Base-by-base conservation (phyloP, 2,888 invertebrate genomes). In the Heteromurus nitidus region DNA sequence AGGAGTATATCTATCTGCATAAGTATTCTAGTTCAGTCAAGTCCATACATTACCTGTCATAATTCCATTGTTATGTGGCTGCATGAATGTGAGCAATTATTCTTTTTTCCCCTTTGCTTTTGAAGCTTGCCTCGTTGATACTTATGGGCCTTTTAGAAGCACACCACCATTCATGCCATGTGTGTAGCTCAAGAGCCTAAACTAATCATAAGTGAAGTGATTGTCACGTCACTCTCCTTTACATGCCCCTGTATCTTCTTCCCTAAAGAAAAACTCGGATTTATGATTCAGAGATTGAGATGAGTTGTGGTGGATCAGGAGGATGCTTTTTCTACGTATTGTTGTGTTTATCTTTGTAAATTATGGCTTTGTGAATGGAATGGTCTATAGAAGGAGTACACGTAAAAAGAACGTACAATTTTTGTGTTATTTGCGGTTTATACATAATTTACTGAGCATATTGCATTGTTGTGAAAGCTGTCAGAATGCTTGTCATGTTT, bases 31-130 rank as follows among this genome's bases (percentile, higher is more conserved):
- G 76, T 58, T 67, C 68, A 68, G 55, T 75, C 67, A 53, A 67
- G 75, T 62, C n/a, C 62, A 77, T 73, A 77, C 77, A 72, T 67
- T 77, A 77, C 72, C 58, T 82, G 65, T 77, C 77, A 73, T 82
- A 82, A 77, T 77, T 77, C 60, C 68, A 77, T 82, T 82, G 82
- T 77, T 67, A 72, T 20, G 24, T 3, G 24, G 55, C 28, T 58
- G 44, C 67, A 75, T 67, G 67, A 55, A 55, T 58, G 42, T 22
- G 20, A 36, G 55, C 65, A 64, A 36, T 73, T 47, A 67, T 22
- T 69, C 50, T 47, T 64, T 22, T 70, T 24, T 26, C n/a, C n/a
- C 24, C 22, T 20, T 50, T 26, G 47, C 30, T 62, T 30, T 26
- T 13, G 62, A 60, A 65, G 11, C 50, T 50, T n/a, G 11, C n/a